Percentiles rank a stretch among this genome's conserved stretches.
These are phyloP conservation scores for Brachyalestes nurse DNA, from an alignment of 2,797 vertebrate species.

Conservation along the genomic window DNA sequence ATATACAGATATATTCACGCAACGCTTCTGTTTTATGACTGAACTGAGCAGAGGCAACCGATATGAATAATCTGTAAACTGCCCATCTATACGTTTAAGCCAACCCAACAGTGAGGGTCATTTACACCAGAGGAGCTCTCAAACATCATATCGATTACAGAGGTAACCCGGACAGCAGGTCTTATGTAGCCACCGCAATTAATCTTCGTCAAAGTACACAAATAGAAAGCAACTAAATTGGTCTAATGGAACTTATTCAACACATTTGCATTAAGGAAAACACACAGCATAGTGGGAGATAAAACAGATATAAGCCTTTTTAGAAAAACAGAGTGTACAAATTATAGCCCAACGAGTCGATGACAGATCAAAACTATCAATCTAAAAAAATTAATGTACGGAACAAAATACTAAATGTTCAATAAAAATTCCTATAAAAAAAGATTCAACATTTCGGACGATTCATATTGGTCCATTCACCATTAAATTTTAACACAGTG, in stretches of 20 bases:
- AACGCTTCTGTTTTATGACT: background rate
- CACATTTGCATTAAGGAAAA: constrained; percentile 9
- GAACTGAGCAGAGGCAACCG: background rate
- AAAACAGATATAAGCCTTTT: background rate
- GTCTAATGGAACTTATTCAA: constrained; percentile 42
- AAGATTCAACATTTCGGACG: no score
- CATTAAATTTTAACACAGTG: no score
- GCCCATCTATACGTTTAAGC: constrained; percentile 38
- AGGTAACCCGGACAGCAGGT: constrained; percentile 60
- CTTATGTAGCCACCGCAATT: constrained; percentile 62
- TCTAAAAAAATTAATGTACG: no score
- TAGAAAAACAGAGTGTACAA: background rate
- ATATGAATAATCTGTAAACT: background rate
- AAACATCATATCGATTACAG: constrained; percentile 71
- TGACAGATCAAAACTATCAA: no score
- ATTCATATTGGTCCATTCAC: no score
- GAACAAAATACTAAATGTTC: no score
- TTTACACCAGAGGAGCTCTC: constrained; percentile 61
- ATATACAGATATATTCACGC: constrained; percentile 33
- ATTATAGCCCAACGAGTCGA: no score
- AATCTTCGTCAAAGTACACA: constrained; percentile 77
- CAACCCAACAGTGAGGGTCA: constrained; percentile 41
- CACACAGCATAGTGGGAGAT: background rate
- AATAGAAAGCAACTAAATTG: constrained; percentile 69
- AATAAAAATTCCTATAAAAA: no score